These are phyloP conservation scores for Heloderma charlesbogerti DNA, from an alignment of 2,113 vertebrate species.

Conservation along the genomic window DNA sequence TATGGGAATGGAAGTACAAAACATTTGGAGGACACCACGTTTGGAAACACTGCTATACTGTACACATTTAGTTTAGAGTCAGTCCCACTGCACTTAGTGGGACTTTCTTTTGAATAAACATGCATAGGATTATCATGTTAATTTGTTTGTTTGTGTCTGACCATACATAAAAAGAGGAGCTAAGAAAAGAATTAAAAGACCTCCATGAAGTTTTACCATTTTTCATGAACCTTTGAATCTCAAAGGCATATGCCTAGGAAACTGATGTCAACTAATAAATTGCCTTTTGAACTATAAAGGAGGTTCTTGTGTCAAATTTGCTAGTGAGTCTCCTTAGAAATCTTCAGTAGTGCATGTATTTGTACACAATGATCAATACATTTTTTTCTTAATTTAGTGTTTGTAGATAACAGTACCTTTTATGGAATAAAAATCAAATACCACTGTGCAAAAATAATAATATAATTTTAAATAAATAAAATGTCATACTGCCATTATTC, in stretches of 20 bases:
- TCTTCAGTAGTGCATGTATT: background rate
- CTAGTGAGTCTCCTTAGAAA: background rate
- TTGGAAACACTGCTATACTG: background rate
- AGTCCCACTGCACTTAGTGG: background rate
- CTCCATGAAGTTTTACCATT: conserved; percentile 46
- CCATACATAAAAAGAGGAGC: background rate
- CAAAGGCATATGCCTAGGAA: conserved; percentile 43
- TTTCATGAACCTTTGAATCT: conserved; percentile 49
- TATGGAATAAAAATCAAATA: conserved; percentile 68
- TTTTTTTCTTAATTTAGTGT: conserved; percentile 35
- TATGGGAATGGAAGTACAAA: too few relatives aligned
- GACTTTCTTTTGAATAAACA: background rate
- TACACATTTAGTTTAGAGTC: background rate
- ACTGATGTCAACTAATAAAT: background rate
- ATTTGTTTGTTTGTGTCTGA: background rate
- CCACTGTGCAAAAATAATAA: conserved; percentile 75
- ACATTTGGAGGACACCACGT: too few relatives aligned
- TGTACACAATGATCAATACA: conserved; percentile 14
- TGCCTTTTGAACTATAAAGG: conserved; percentile 8
- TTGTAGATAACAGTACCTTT: conserved; percentile 39
- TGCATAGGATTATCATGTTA: background rate
- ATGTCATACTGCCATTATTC: conserved; percentile 77
- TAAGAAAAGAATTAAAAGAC: background rate
- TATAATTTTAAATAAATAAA: conserved; percentile 82
- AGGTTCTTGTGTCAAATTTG: background rate